These are phyloP conservation scores for Pseudochromis fuscus DNA, from an alignment of 2,797 vertebrate species.

Conservation along the genomic window DNA sequence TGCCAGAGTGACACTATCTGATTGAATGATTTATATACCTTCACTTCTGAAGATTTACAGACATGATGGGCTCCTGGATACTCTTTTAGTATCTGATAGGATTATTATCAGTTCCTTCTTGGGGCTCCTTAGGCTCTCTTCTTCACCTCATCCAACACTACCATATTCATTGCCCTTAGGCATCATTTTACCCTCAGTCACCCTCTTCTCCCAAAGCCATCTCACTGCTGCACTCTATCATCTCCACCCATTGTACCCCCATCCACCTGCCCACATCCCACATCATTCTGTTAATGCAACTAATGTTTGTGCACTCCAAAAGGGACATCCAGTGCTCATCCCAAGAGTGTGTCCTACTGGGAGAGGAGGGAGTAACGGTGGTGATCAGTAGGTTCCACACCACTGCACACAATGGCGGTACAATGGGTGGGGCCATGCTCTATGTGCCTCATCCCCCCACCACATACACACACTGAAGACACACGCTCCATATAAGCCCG, in stretches of 20 bases:
- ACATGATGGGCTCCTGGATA: neutral
- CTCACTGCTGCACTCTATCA: constrained; percentile 45
- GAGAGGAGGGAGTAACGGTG: neutral
- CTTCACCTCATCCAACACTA: constrained; percentile 29
- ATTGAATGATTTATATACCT: too few species aligned
- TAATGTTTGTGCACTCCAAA: constrained; percentile 39
- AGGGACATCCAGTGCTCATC: constrained; percentile 38
- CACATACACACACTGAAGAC: constrained; percentile 25
- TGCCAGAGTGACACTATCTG: neutral
- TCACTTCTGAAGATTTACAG: too few species aligned
- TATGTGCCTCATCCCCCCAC: constrained; percentile 31
- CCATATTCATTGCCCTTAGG: constrained; percentile 53
- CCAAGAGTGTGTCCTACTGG: constrained; percentile 9
- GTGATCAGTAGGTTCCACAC: constrained; percentile 68
- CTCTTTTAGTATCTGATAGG: too few species aligned
- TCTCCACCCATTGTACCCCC: constrained; percentile 17
- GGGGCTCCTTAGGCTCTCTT: too few species aligned
- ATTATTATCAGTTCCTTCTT: too few species aligned
- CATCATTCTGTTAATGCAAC: constrained; percentile 55
- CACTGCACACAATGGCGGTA: constrained; percentile 62
- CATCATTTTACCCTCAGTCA: constrained; percentile 43
- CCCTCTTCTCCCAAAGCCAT: constrained; percentile 32
- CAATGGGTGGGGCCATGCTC: constrained; percentile 58
- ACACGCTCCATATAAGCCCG: constrained; percentile 32
- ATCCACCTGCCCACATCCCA: constrained; percentile 1